Conservation (phyloP, 2,113 vertebrate genomes). For the Trichomycterus rosablanca region DNA sequence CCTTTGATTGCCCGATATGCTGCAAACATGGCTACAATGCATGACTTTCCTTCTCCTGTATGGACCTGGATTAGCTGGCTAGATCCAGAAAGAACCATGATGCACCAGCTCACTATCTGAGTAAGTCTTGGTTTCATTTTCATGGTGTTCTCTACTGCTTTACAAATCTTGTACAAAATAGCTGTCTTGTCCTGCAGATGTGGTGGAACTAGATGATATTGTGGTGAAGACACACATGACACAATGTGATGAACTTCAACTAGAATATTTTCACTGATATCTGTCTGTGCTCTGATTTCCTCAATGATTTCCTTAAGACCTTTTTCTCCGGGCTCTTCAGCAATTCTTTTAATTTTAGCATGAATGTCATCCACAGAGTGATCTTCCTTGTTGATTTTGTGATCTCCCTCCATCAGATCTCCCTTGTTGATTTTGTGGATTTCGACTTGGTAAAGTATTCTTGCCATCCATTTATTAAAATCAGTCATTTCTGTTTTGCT, state of each 20-base stretch:
- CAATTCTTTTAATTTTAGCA: neutral
- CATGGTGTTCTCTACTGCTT: conserved; percentile 21
- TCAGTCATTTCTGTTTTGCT: conserved; percentile 1
- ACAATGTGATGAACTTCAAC: conserved; percentile 35
- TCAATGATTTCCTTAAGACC: conserved; percentile 46
- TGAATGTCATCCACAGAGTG: conserved; percentile 19
- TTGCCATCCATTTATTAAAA: conserved; percentile 38
- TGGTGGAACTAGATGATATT: neutral
- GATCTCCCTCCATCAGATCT: no score
- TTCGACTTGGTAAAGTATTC: conserved; percentile 49
- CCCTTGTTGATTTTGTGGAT: conserved; percentile 45
- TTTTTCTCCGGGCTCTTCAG: conserved; percentile 20
- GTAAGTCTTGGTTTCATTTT: conserved; percentile 42
- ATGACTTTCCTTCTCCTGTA: conserved; percentile 63
- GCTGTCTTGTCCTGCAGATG: neutral
- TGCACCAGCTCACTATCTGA: conserved; percentile 61
- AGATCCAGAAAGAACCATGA: conserved; percentile 53
- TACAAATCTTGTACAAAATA: conserved; percentile 21
- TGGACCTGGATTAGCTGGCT: conserved; percentile 52
- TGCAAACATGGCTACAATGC: conserved; percentile 65
- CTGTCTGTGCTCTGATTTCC: conserved; percentile 41
- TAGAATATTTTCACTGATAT: conserved; percentile 37
- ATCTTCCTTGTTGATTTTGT: conserved; percentile 40
- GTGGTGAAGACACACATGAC: neutral
- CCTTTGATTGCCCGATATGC: conserved; percentile 44